Percentiles rank a stretch among this genome's conserved stretches.
These are phyloP conservation scores for Gibbula magus DNA, from an alignment of 2,888 invertebrate species.

Conservation along the genomic window DNA sequence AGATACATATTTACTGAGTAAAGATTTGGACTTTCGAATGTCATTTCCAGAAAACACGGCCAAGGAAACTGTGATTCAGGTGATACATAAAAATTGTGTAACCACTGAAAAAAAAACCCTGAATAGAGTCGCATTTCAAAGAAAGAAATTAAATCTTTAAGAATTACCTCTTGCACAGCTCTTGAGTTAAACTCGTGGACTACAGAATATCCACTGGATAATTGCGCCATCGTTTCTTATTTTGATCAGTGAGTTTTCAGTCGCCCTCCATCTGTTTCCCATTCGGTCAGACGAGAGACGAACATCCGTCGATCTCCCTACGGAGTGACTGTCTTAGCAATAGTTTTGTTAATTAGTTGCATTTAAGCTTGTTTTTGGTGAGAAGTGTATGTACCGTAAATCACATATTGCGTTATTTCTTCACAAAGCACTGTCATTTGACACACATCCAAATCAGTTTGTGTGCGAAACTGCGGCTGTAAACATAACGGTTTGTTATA, in stretches of 20 bases:
- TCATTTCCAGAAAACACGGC: neutral
- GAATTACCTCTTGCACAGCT: slow-evolving; percentile 5
- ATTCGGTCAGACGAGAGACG: slow-evolving; percentile 8
- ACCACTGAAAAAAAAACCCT: no score
- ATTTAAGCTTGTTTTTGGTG: no score
- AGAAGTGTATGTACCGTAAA: neutral
- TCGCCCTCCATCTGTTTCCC: slow-evolving; percentile 11
- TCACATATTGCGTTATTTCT: neutral
- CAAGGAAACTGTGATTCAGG: neutral
- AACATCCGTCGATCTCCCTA: no score
- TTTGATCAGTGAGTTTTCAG: neutral
- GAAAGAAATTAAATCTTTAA: no score
- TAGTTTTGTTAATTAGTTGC: no score
- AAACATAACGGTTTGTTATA: no score
- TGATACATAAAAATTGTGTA: neutral
- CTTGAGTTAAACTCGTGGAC: slow-evolving; percentile 1
- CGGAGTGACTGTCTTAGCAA: no score
- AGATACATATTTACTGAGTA: no score
- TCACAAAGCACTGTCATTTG: neutral
- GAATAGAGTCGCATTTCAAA: no score
- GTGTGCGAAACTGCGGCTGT: slow-evolving; percentile 10
- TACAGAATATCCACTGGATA: neutral
- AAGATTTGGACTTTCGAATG: no score
- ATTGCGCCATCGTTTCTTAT: slow-evolving; percentile 2
- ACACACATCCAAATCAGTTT: neutral